Evolutionary conservation across 2,113 vertebrate genomes (phyloP).

Genomic region (Clarias magur): DNA sequence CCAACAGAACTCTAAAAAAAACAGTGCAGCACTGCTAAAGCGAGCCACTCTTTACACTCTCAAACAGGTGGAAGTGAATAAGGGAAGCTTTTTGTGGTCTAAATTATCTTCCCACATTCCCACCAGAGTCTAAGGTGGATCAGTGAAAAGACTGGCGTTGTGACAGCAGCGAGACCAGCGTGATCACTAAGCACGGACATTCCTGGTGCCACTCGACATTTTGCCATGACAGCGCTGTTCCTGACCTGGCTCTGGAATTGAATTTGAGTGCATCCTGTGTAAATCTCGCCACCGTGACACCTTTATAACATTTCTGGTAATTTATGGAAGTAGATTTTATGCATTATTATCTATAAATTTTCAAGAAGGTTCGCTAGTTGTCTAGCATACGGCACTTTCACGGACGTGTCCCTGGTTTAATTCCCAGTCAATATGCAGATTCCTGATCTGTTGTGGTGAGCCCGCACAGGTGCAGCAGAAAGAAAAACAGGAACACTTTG

Average conservation of each 20-base stretch:
- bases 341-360: too few species aligned
- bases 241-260: conserved; percentile 21
- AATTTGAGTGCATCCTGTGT: neutral
- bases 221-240: conserved; percentile 48
- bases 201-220: conserved; percentile 62
- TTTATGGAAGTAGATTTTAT: neutral
- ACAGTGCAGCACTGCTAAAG: conserved; percentile 54
- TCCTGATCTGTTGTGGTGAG: too few species aligned
- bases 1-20: conserved; percentile 13
- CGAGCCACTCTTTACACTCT: conserved; percentile 63
- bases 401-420: too few species aligned
- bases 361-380: too few species aligned
- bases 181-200: neutral
- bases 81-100: neutral
- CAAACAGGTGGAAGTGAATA: conserved; percentile 36
- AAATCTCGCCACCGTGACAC: neutral
- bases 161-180: conserved; percentile 3
- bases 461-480: too few species aligned
- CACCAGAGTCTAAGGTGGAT: neutral
- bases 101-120: neutral
- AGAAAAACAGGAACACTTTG: too few species aligned
- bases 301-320: neutral
- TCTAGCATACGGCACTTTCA: too few species aligned
- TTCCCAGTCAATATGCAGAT: too few species aligned
- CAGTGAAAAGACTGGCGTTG: conserved; percentile 16